phyloP scores from a whole-genome alignment of 2,888 invertebrate species.

The Cantharis flavilabris region DNA sequence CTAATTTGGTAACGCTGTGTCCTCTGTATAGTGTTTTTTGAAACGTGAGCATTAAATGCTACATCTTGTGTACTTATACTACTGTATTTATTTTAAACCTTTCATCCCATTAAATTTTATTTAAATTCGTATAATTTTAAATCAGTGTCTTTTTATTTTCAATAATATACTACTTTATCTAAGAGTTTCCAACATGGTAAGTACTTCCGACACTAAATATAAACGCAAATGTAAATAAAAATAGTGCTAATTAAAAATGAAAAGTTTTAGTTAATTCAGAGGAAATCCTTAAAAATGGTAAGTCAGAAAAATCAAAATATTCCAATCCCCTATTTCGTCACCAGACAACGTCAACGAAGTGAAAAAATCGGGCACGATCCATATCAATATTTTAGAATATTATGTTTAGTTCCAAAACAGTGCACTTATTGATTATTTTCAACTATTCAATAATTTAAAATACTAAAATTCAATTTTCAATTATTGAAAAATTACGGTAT shows the following conservation, averaged over 20 bases:
- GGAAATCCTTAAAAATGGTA: background rate
- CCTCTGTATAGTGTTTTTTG: constrained; percentile 60
- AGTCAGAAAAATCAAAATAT: background rate
- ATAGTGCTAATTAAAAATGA: too few relatives aligned
- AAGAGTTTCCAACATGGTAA: background rate
- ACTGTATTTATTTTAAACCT: constrained; percentile 26
- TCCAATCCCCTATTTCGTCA: too few relatives aligned
- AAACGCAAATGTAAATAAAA: too few relatives aligned
- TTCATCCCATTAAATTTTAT: constrained; percentile 10
- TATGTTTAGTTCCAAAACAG: too few relatives aligned
- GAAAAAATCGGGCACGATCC: too few relatives aligned
- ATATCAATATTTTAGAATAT: too few relatives aligned
- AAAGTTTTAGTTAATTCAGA: background rate
- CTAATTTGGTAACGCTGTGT: constrained; percentile 58
- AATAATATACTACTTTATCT: background rate
- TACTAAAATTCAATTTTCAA: too few relatives aligned
- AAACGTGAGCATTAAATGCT: constrained; percentile 60
- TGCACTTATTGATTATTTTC: too few relatives aligned
- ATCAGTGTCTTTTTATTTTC: background rate
- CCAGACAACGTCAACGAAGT: too few relatives aligned
- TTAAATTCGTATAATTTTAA: background rate
- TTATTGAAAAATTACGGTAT: too few relatives aligned
- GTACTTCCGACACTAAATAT: background rate
- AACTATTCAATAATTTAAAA: too few relatives aligned
- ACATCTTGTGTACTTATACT: constrained; percentile 59